Base-by-base conservation (phyloP, 2,888 invertebrate species). In the Pantelozetes paolii region DNA sequence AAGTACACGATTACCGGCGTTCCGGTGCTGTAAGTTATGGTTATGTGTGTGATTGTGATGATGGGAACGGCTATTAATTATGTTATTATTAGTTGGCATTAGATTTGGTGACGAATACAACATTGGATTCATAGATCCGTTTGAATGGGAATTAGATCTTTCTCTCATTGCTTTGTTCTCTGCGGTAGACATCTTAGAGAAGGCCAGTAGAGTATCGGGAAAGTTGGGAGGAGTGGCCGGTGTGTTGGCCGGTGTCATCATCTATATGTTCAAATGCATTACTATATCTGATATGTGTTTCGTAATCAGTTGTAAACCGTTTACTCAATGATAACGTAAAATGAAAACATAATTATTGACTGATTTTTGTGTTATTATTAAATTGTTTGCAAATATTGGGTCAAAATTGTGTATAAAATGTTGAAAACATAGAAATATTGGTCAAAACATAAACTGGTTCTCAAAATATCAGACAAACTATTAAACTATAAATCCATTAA, bases 171-270 rank as follows among this genome's bases (percentile, higher is more conserved):
- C 67, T 67, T 67, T 67, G 67, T 67, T 67, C 67, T 67, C 67
- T 40, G 67, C 20, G 6, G 74, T 71, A 9, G 75, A 73, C 54
- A 94, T 86, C 81, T 92, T 90, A 15, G 92, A 91, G 82, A 94
- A 91, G 72, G 93, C 92, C 77, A 91, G 86, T 77, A 94, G 84
- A 32, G 94, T 90, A 81, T 94, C 94, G 3, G 94, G 94, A 82
- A 94, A 94, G 83, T 93, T 94, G 42, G 94, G 94, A 67, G 94
- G 94, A 69, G 94, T 94, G 71, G 94, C 94, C 72, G 94, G 94
- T 75, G 94, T 94, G 83, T 94, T 94, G 80, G 93, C 92, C 26
- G 94, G 94, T 71, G 94, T 92, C 86, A 92, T 92, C 83, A 90
- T 84, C 75, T 75, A 26, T 18, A 40, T 9, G 6, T 9, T 9